Base-by-base conservation (phyloP, 2,888 invertebrate species). In the Synergus umbraculus region DNA sequence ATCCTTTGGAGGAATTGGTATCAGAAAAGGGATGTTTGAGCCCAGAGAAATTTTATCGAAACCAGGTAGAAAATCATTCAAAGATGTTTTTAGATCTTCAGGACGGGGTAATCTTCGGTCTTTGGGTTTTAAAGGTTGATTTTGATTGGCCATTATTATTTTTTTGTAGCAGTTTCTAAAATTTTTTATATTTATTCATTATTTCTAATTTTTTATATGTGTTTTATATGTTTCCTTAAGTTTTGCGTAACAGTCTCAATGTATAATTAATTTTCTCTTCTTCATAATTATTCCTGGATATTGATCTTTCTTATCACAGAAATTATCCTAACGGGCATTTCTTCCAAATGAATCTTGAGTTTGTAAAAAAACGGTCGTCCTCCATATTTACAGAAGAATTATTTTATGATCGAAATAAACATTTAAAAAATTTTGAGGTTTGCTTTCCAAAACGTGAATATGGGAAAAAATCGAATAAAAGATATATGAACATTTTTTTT, bases 1-100 rank as follows among this genome's bases (percentile, higher is more conserved):
- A 63, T 80, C 84, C 15, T 67, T 67, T 69, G 80, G 46, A 29
- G 79, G 54, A n/a, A 81, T 81, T 3, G 81, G 81, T 22, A 78
- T 78, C 22, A 79, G 46, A 58, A 80, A 64, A 13, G 79, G 77
- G 65, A 82, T 76, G 76, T 81, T 81, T 63, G 73, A 66, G 79
- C 81, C 76, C 22, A 78, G 78, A 22, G 77, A 44, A 65, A 79
- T 82, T 49, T 65, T 63, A 46, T 80, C 64, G 8, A 78, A 64
- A 9, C 80, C 80, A 29, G 77, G 69, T 49, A 78, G 69, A 43
- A 78, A 66, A 13, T 79, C 73, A 65, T 54, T 67, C 37, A 78
- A 44, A 15, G 78, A 76, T 41, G n/a, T 63, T 29, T 63, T 54
- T 54, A 78, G 46, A 15, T 80, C 78, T 79, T 64, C 76, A n/a